phyloP scores from a whole-genome alignment of 2,888 invertebrate genomes.

The Caenorhabditis wallacei region DNA sequence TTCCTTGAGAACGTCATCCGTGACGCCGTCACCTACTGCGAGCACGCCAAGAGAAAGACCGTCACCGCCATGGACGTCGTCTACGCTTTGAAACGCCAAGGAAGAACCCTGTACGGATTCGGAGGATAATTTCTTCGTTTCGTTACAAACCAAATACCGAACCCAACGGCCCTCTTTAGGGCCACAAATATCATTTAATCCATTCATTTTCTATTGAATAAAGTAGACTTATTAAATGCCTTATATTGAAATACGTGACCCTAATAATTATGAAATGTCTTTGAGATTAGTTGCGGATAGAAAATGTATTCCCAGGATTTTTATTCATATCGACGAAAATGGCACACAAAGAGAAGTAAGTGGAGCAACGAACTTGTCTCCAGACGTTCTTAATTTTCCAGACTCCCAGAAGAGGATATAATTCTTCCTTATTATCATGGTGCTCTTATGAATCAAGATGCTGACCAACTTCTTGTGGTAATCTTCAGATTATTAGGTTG shows the following conservation, averaged over 20 bases:
- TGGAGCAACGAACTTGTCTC: neutral
- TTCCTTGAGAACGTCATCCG: constrained; percentile 87
- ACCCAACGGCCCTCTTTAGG: constrained; percentile 72
- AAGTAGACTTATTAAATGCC: no score
- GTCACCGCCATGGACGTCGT: constrained; percentile 94
- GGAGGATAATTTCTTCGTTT: constrained; percentile 72
- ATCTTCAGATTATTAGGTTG: neutral
- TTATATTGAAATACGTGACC: neutral
- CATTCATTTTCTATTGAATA: neutral
- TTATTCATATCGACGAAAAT: constrained; percentile 11
- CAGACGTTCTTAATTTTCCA: neutral
- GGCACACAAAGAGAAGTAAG: constrained; percentile 54
- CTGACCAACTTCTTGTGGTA: constrained; percentile 71
- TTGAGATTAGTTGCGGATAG: no score
- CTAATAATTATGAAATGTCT: neutral
- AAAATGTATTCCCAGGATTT: neutral
- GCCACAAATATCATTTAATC: constrained; percentile 49
- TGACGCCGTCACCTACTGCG: constrained; percentile 91
- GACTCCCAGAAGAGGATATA: constrained; percentile 66
- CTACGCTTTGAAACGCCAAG: constrained; percentile 85
- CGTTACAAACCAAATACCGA: constrained; percentile 42
- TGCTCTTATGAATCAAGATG: constrained; percentile 76
- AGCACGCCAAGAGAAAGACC: constrained; percentile 92
- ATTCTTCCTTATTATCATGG: constrained; percentile 76
- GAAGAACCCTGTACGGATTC: constrained; percentile 81